Evolutionary conservation across 1,140 invertebrate species (phyloP), one percentile per base, ranked within the genome.

Genomic region (Tribolium madens): DNA sequence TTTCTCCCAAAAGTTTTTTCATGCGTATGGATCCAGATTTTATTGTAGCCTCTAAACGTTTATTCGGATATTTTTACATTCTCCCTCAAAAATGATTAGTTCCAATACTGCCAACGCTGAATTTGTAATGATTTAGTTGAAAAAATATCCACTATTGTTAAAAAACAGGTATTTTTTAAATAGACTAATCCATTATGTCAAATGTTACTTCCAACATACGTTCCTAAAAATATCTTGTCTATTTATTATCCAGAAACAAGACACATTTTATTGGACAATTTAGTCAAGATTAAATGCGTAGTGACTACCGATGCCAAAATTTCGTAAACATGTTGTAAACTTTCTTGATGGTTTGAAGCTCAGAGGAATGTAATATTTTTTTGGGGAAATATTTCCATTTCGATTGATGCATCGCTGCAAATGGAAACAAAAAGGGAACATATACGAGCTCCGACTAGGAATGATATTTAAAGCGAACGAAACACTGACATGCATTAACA

Each of bases 341-440:
- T 50, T 7, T 5, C 13, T n/a, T 50, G 52, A 57, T 57, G 52
- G 52, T 7, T 26, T 15, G 50, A 13, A 52, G 50, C 7, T 12
- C 14, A 9, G 50, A 12, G 50, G 12, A 9, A 15, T 17, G 18
- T 60, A 31, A 60, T 60, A 60, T 60, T 26, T 60, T 60, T 60
- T 60, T 21, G 21, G 26, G 10, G 18, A 60, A 60, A 60, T 60
- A 26, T 60, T 60, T 26, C 53, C 18, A 60, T 60, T 60, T 60
- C 53, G 53, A 60, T 60, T 60, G 53, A 60, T 60, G 53, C 17
- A 60, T 60, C 15, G 53, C 53, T 60, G 46, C 13, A 60, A 60
- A 10, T 18, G 53, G 26, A 60, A 60, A 60, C 53, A 60, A 60
- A 60, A 60, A 60, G 53, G 53, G 21, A 26, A 26, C 21, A 26